Evolutionary conservation across 2,888 invertebrate genomes (phyloP).

Genomic region (Raillietiella orientalis): DNA sequence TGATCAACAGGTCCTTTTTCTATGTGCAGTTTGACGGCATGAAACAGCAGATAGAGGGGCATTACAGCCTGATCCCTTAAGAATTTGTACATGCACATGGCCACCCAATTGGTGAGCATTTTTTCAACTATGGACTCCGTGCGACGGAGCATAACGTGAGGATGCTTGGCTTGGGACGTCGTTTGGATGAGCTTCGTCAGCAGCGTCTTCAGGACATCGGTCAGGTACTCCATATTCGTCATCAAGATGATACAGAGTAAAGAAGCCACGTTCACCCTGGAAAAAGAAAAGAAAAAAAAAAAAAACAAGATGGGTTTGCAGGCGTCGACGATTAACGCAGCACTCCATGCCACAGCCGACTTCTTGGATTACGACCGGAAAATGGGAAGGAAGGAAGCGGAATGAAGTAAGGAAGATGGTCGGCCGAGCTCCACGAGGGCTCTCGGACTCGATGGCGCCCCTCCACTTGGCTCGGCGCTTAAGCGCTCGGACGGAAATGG

Average conservation of each 20-base stretch:
- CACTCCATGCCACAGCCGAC: too few species aligned
- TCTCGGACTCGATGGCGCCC: too few species aligned
- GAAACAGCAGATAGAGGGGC: background rate
- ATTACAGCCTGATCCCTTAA: background rate
- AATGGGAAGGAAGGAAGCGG: too few species aligned
- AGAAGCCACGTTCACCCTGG: slow-evolving; percentile 15
- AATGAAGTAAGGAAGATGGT: too few species aligned
- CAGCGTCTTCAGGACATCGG: background rate
- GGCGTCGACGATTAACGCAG: too few species aligned
- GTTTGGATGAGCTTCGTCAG: background rate
- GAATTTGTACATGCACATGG: background rate
- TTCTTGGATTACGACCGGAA: too few species aligned
- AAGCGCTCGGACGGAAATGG: too few species aligned
- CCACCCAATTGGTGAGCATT: background rate
- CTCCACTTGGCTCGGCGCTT: too few species aligned
- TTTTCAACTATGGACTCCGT: background rate
- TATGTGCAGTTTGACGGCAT: background rate
- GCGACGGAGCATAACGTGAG: background rate
- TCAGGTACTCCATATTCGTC: background rate
- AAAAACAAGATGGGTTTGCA: too few species aligned
- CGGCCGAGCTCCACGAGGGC: too few species aligned
- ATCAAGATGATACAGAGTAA: background rate
- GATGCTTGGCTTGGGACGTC: background rate
- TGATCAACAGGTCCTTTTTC: background rate
- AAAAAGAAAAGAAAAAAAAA: slow-evolving; percentile 7